phyloP scores from a whole-genome alignment of 2,797 vertebrate species.

The Rhodeus uyekii region DNA sequence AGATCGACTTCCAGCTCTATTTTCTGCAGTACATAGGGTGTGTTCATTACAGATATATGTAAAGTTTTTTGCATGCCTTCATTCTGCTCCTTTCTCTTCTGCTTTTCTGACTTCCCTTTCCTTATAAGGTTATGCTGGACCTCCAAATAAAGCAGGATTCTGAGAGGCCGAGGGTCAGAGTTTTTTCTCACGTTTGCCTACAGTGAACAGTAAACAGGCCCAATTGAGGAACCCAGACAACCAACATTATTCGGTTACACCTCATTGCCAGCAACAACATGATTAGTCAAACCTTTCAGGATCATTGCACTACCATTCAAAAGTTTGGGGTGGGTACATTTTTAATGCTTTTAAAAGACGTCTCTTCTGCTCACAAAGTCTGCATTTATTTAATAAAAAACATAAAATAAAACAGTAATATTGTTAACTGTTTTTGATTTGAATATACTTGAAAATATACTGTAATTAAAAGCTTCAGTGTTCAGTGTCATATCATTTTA shows the following conservation, averaged over 20 bases:
- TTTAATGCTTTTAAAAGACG: neutral
- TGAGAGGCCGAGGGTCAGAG: neutral
- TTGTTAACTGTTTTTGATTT: too few relatives aligned
- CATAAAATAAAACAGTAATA: too few relatives aligned
- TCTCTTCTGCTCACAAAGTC: neutral
- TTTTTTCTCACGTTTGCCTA: neutral
- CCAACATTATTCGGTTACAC: conserved; percentile 6
- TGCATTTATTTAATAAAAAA: neutral
- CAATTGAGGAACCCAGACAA: conserved; percentile 9
- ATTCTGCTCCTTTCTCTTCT: conserved; percentile 20
- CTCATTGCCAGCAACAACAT: conserved; percentile 39
- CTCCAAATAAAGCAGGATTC: neutral
- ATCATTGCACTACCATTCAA: neutral
- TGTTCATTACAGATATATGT: neutral
- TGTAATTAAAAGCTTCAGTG: too few relatives aligned
- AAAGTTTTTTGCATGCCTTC: neutral
- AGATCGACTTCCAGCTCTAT: neutral
- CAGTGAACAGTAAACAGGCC: neutral
- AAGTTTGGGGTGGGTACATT: too few relatives aligned
- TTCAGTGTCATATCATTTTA: too few relatives aligned
- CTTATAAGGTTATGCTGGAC: neutral
- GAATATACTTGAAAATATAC: too few relatives aligned
- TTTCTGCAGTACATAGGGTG: neutral
- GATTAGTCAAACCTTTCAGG: conserved; percentile 15
- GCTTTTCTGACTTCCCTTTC: conserved; percentile 13